phyloP scores from a whole-genome alignment of 1,140 invertebrate genomes.

The Coelopa frigida region DNA sequence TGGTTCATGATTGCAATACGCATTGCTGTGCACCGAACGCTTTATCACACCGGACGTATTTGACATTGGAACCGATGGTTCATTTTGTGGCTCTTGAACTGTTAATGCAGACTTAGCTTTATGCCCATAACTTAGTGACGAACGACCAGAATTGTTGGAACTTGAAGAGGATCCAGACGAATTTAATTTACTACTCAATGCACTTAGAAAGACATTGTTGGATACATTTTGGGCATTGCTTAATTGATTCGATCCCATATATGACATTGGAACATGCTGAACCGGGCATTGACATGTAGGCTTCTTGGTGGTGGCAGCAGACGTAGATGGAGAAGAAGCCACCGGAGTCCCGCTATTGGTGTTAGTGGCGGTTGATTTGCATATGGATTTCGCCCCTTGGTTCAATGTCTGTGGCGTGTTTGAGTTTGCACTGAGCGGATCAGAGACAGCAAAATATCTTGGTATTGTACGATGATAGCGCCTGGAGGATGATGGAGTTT shows the following conservation, averaged over 20 bases:
- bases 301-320: conserved; percentile 23
- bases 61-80: conserved; percentile 10
- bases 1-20: conserved; percentile 21
- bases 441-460: conserved; percentile 39
- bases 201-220: conserved; percentile 25
- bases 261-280: conserved; percentile 45
- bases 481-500: conserved; percentile 35
- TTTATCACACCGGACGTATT: too few relatives aligned
- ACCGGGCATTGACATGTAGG: conserved; percentile 43
- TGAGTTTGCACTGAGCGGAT: conserved; percentile 20
- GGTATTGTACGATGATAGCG: conserved; percentile 45
- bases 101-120: conserved; percentile 24
- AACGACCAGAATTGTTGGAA: conserved; percentile 17
- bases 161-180: conserved; percentile 15
- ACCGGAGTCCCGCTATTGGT: conserved; percentile 13
- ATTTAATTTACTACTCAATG: conserved; percentile 23
- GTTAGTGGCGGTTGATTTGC: conserved; percentile 3
- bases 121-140: conserved; percentile 10
- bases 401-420: neutral
- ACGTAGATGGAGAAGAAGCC: neutral
- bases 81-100: neutral
- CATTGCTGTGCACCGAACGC: neutral
- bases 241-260: conserved; percentile 30
- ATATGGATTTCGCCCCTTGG: neutral
- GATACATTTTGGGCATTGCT: conserved; percentile 34